Evolutionary conservation across 1,140 invertebrate species (phyloP), one percentile per base, ranked within the genome.

Genomic region (Cyclina sinensis): DNA sequence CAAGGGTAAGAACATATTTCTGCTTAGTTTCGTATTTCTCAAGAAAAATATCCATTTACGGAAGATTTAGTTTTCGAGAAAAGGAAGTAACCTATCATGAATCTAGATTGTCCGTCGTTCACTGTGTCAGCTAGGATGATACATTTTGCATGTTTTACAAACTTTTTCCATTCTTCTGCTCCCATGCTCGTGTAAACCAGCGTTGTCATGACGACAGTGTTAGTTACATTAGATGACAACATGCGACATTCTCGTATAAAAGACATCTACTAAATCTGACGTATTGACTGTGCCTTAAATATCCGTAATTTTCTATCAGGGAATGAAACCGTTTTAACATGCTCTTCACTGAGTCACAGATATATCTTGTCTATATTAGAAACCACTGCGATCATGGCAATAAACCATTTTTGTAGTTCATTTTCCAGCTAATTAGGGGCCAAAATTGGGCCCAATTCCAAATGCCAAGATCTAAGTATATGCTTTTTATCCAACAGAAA

Each of bases 201-300:
- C 24, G 46, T 78, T 54, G 74, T 54, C 74, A 78, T 78, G 39
- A 76, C 46, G 32, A 76, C 39, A 51, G 5, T 46, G 39, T 14
- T 35, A 59, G 11, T 24, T 30, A 11, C 73, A 51, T 46, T 51
- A 43, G 73, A 76, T 27, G 73, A 51, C 46, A 51, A 48, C 73
- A 76, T 76, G 46, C 73, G 48, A 76, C 39, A 12, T 37, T 37
- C 65, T 70, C 65, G 24, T 70, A 70, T 35, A 70, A 70, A 37
- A 70, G 32, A 21, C 65, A 70, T n/a, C 24, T 57, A 57, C 54
- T n/a, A 57, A 43, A 43, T 14, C 54, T 21, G 54, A 9, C 54
- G 21, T 24, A 57, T 24, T 57, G 24, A 57, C 43, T 43, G 14
- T 14, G 14, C 14, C 14, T 43, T 43, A 43, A 43, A 14, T 14